Base-by-base conservation (phyloP, 2,888 invertebrate genomes). In the Polymixis flavicincta region DNA sequence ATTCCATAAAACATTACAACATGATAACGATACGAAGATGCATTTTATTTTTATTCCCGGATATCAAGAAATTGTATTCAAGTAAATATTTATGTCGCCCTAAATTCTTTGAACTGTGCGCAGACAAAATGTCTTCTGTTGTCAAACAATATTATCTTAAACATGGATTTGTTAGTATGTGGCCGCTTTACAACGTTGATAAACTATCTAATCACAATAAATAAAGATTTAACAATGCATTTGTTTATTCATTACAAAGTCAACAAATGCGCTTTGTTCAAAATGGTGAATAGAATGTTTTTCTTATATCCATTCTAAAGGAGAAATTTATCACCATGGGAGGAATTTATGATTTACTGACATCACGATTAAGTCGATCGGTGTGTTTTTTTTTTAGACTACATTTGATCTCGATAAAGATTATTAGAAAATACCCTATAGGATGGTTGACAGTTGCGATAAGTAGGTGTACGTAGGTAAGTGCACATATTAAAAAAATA, bases 121-220 rank as follows among this genome's bases (percentile, higher is more conserved):
- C 22, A 71, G 69, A 68, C 76, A 76, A 68, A 61, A 72, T 67
- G 64, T 76, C 78, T 70, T 74, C 71, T 57, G 64, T 78, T 80
- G 73, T 81, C 69, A 80, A 80, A 78, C 61, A 77, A 61, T 19
- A 42, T 81, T 83, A 83, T 88, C 78, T 64, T 4, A 22, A 64
- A 85, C 85, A 74, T 64, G 77, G 68, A 72, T 83, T 80, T 85
- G 74, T 85, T 74, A 78, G 71, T 71, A 83, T 76, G 55, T 22
- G 63, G 61, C 52, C 55, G 48, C 71, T 70, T 68, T 66, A 70
- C 9, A 57, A 8, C 52, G 48, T 65, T 70, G 76, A 74, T 76
- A 87, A 77, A 76, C 63, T 67, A 63, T 75, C 76, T 74, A 52
- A 73, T 80, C 68, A 52, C 60, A 64, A 73, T 42, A 64, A 68